Evolutionary conservation across 2,113 vertebrate genomes (phyloP).

Genomic region (Hemicordylus capensis): DNA sequence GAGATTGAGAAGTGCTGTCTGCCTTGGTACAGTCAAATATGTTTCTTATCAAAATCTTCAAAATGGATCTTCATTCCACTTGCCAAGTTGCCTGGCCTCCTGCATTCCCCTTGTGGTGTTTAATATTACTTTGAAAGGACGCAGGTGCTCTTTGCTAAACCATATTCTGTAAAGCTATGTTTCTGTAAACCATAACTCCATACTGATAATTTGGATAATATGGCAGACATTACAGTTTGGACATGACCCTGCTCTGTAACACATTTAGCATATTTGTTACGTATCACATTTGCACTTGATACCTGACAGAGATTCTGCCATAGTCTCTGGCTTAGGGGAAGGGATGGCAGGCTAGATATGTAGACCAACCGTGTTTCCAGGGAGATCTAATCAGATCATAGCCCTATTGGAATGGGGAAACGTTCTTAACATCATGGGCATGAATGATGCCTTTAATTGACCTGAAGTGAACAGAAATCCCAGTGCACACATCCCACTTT

Average conservation of each 20-base stretch:
- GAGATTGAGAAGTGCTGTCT: constrained; percentile 1
- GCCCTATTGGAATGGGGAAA: too few relatives aligned
- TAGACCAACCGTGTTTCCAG: too few relatives aligned
- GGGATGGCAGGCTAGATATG: background rate
- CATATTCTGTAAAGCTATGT: background rate
- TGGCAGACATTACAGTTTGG: background rate
- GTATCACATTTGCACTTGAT: too few relatives aligned
- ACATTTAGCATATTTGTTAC: background rate
- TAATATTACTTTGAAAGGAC: constrained; percentile 2
- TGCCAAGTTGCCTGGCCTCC: background rate
- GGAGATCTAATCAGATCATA: background rate
- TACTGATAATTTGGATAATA: background rate
- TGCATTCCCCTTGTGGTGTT: background rate
- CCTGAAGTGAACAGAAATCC: background rate
- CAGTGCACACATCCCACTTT: background rate
- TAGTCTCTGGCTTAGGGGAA: background rate
- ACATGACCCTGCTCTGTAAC: background rate
- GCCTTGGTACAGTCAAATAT: background rate
- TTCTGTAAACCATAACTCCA: background rate
- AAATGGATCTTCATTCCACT: background rate
- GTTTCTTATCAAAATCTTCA: constrained; percentile 13
- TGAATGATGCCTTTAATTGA: background rate
- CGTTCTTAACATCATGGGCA: background rate
- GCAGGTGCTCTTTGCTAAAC: background rate
- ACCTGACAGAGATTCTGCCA: background rate